phyloP scores from a whole-genome alignment of 1,140 invertebrate genomes.

The Lepidurus packardi region DNA sequence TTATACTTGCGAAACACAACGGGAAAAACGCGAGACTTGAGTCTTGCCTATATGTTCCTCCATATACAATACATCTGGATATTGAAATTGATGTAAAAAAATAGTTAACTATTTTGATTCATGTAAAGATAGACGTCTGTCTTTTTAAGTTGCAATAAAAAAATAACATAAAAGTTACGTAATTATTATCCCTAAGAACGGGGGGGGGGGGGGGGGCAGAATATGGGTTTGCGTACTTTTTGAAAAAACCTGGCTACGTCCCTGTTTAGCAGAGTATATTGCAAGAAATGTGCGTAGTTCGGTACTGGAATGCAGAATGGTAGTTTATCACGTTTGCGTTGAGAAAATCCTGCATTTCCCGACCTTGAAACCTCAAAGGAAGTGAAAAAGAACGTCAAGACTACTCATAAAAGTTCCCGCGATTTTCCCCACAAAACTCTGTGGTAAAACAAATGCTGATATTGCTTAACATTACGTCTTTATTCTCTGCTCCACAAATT shows the following conservation, averaged over 20 bases:
- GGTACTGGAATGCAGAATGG: too few species aligned
- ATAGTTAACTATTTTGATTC: background rate
- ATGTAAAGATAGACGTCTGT: background rate
- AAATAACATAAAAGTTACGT: background rate
- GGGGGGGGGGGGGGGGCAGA: background rate
- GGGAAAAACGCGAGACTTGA: constrained; percentile 40
- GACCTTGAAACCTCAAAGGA: too few species aligned
- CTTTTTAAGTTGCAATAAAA: background rate
- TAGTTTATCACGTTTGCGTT: too few species aligned
- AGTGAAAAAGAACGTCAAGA: too few species aligned
- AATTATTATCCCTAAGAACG: background rate
- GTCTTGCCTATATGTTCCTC: constrained; percentile 38
- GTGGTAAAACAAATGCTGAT: too few species aligned
- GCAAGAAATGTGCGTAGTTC: too few species aligned
- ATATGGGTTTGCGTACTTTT: background rate
- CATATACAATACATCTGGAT: constrained; percentile 37
- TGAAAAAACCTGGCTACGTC: background rate
- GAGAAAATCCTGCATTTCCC: too few species aligned
- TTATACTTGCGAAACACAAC: constrained; percentile 40
- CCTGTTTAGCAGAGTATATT: too few species aligned
- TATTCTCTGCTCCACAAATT: too few species aligned
- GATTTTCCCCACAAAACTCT: too few species aligned
- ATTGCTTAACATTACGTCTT: too few species aligned
- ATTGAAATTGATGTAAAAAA: background rate
- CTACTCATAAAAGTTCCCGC: too few species aligned